Evolutionary conservation across 2,888 invertebrate species (phyloP).

Genomic region (Ptychoptera contaminata): DNA sequence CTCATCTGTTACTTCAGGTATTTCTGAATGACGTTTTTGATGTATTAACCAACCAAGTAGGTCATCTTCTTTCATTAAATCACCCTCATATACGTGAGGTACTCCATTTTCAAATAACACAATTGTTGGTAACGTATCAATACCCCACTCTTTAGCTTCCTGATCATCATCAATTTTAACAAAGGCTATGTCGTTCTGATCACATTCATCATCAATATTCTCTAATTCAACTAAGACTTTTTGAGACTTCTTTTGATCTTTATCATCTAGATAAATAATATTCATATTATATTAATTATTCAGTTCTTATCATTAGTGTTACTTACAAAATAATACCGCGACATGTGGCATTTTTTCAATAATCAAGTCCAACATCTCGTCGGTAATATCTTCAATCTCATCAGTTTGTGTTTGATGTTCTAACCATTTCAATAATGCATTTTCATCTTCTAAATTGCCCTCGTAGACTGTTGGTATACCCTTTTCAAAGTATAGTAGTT

Average conservation of each 20-base stretch:
- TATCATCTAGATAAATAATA: slow-evolving; percentile 49
- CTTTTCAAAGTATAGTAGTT: slow-evolving; percentile 67
- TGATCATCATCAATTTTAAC: slow-evolving; percentile 80
- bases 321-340: slow-evolving; percentile 82
- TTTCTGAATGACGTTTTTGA: slow-evolving; percentile 79
- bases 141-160: slow-evolving; percentile 80
- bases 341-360: slow-evolving; percentile 78
- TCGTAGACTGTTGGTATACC: slow-evolving; percentile 58
- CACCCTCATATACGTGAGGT: slow-evolving; percentile 63
- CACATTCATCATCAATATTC: slow-evolving; percentile 88
- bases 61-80: slow-evolving; percentile 79
- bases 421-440: slow-evolving; percentile 74
- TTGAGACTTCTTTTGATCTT: slow-evolving; percentile 79
- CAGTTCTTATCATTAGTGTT: slow-evolving; percentile 4
- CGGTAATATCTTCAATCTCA: slow-evolving; percentile 87
- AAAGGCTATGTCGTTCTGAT: slow-evolving; percentile 80
- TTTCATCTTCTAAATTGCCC: slow-evolving; percentile 80
- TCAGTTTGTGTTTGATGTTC: slow-evolving; percentile 71
- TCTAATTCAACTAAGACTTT: slow-evolving; percentile 70
- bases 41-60: slow-evolving; percentile 80
- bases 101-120: slow-evolving; percentile 60
- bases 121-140: slow-evolving; percentile 67
- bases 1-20: slow-evolving; percentile 83
- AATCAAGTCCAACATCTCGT: slow-evolving; percentile 83
- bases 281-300: too few species aligned